These are phyloP conservation scores for Bombus affinis DNA, from an alignment of 1,140 invertebrate species.

Conservation along the genomic window DNA sequence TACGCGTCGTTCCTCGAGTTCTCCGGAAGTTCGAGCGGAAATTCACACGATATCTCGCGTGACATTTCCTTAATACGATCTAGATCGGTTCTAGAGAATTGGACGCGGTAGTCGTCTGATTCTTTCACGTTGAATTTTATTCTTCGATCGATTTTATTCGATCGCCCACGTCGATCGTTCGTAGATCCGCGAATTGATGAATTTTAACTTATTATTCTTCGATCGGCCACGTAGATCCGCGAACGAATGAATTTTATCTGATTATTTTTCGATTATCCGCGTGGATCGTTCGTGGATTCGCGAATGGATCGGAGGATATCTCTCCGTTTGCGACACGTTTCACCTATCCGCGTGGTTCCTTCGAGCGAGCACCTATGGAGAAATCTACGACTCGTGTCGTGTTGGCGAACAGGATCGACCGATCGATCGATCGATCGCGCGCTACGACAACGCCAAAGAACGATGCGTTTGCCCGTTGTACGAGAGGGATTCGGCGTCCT, in stretches of 20 bases:
- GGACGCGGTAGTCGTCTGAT: not conserved
- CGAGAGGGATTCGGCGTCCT: constrained; percentile 60
- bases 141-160: not conserved
- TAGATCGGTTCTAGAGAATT: not conserved
- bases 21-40: not conserved
- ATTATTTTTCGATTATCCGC: not conserved
- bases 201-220: not conserved
- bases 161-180: not conserved
- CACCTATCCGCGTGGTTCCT: not conserved
- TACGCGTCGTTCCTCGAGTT: not conserved
- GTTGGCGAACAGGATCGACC: constrained; percentile 16
- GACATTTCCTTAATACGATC: not conserved
- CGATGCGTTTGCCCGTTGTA: constrained; percentile 71
- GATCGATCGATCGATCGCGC: constrained; percentile 52
- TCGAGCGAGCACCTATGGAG: constrained; percentile 24
- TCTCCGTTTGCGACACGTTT: not conserved
- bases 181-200: not conserved
- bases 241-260: not conserved
- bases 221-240: not conserved
- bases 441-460: constrained; percentile 76
- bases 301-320: not conserved
- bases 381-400: constrained; percentile 17
- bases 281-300: not conserved
- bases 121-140: not conserved
- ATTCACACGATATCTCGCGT: not conserved